A percentile compares a stretch with the other conserved stretches of the same genome.
These are phyloP conservation scores for Huso huso DNA, from an alignment of 2,797 vertebrate genomes.

Conservation along the genomic window DNA sequence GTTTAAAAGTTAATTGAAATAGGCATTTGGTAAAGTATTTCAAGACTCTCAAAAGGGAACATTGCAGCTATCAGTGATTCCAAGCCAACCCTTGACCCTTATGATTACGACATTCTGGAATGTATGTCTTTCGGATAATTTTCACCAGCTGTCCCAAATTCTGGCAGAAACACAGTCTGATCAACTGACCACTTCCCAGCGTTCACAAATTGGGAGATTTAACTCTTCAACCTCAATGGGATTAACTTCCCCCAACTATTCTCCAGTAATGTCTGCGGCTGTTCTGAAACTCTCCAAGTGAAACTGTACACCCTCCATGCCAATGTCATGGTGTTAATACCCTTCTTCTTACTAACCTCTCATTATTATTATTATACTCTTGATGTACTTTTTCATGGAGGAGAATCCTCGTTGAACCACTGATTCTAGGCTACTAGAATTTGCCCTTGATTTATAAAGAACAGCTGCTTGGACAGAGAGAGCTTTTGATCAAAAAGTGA, in stretches of 20 bases:
- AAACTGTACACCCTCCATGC: constrained; percentile 10
- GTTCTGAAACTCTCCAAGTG: constrained; percentile 4
- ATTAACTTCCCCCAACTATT: constrained; percentile 9
- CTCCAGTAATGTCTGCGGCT: constrained; percentile 1
- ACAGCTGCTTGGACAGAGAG: constrained; percentile 40
- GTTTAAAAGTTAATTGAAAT: constrained; percentile 14
- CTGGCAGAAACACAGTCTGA: constrained; percentile 43
- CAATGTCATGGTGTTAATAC: constrained; percentile 6
- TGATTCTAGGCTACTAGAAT: neutral
- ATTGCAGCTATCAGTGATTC: constrained; percentile 22
- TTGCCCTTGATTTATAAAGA: constrained; percentile 9
- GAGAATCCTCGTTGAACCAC: neutral
- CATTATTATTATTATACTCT: neutral
- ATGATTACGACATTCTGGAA: constrained; percentile 50
- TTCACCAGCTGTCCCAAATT: constrained; percentile 55
- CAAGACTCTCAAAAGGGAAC: constrained; percentile 14
- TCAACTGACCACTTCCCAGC: constrained; percentile 42
- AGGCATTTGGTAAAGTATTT: constrained; percentile 19
- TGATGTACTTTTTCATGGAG: constrained; percentile 1
- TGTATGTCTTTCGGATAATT: constrained; percentile 54
- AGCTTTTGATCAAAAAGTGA: constrained; percentile 28
- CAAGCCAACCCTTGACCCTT: constrained; percentile 22
- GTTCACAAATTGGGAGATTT: neutral
- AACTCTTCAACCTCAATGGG: constrained; percentile 10
- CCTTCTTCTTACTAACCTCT: constrained; percentile 1